Base-by-base conservation (phyloP, 2,113 vertebrate species). In the Amia ocellicauda region DNA sequence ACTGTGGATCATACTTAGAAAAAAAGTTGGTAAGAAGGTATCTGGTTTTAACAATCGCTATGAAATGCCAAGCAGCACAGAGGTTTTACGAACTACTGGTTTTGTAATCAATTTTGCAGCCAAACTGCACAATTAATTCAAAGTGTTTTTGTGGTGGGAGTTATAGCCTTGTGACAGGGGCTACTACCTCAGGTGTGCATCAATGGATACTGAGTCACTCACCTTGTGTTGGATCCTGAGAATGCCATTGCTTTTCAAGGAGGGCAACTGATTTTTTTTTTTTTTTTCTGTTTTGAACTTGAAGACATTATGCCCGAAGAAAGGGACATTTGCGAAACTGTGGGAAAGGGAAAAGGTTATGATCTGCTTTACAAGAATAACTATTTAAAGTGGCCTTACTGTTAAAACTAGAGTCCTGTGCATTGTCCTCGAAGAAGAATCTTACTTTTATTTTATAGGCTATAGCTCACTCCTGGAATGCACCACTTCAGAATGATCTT, bases 311-410 rank as follows among this genome's bases (percentile, higher is more conserved):
- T 68, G 66, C 49, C 65, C 63, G 60, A 19, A 64, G 43, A 58
- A 69, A 43, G 74, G 72, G 77, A 53, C 70, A 63, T 58, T 49
- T 69, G 70, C 88, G 82, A 87, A 82, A 81, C 70, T 85, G 81
- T 86, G 84, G 89, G 89, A 86, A 85, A 84, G 85, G 86, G 62
- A 52, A 26, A 85, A 83, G 80, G 85, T 86, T 88, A 82, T 83
- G 83, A 86, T 93, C 88, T 88, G 82, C 81, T 89, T 86, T 85
- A 80, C 80, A 87, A 74, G 79, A 91, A 79, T 89, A 90, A 86
- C 89, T 92, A 87, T 83, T 86, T 88, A 86, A 98, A 96, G 96
- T 98, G 96, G 93, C 94, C 94, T 98, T 98, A 98, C 87, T 85
- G 86, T 85, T 60, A 86, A 76, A 22, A 74, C 69, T 40, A 71